phyloP scores from a whole-genome alignment of 2,888 invertebrate genomes.

The Pterostichus niger region DNA sequence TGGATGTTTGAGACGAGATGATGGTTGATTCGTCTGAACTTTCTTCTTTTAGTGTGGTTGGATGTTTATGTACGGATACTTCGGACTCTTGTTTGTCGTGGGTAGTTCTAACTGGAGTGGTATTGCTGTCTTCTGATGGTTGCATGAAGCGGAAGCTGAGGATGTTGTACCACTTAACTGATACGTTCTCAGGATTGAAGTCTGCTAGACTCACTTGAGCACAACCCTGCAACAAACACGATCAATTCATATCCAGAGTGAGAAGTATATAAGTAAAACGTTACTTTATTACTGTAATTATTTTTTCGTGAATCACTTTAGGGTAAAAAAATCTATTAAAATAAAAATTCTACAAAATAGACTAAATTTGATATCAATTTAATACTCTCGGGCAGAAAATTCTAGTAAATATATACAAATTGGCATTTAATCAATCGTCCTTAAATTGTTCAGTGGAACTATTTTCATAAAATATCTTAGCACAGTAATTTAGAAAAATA shows the following conservation, averaged over 20 bases:
- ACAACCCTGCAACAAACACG: constrained; percentile 85
- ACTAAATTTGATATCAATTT: no score
- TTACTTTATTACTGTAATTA: no score
- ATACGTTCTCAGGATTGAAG: constrained; percentile 90
- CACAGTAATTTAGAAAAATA: no score
- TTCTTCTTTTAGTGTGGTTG: constrained; percentile 86
- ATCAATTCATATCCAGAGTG: not conserved
- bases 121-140: constrained; percentile 74
- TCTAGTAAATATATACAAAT: no score
- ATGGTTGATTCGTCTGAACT: constrained; percentile 98
- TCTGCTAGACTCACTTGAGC: constrained; percentile 97
- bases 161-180: constrained; percentile 97
- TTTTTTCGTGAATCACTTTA: no score
- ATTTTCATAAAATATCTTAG: no score
- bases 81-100: constrained; percentile 79
- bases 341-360: no score
- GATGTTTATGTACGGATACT: constrained; percentile 76
- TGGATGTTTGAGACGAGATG: constrained; percentile 97
- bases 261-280: no score
- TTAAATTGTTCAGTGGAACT: no score
- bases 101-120: constrained; percentile 69
- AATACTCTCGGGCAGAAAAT: no score
- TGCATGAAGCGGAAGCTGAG: constrained; percentile 90
- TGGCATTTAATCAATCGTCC: no score
- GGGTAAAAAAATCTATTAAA: no score